phyloP scores from a whole-genome alignment of 2,113 vertebrate genomes.

The Daboia siamensis region DNA sequence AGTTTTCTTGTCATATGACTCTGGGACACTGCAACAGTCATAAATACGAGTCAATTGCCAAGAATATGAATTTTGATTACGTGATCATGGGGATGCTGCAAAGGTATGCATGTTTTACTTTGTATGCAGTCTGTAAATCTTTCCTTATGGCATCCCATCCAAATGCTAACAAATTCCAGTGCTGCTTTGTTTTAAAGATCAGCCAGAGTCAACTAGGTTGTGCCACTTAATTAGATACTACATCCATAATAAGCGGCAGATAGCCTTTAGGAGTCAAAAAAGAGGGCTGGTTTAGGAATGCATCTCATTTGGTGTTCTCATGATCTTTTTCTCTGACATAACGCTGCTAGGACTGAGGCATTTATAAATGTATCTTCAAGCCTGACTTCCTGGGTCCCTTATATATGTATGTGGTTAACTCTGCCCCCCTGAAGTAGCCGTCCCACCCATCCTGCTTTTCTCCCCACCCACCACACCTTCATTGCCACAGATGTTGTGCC shows the following conservation, averaged over 20 bases:
- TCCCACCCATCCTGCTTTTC: background rate
- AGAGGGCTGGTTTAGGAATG: conserved; percentile 28
- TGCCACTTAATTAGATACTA: background rate
- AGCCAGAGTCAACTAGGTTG: background rate
- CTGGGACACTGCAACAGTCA: accelerated
- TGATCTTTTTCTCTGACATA: background rate
- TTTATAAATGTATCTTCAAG: background rate
- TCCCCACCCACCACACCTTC: background rate
- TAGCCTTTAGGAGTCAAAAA: background rate
- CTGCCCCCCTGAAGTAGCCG: background rate
- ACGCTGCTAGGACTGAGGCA: background rate
- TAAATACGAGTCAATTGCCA: background rate
- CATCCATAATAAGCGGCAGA: background rate
- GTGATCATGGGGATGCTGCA: no score
- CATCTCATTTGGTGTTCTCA: conserved; percentile 19
- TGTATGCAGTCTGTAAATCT: background rate
- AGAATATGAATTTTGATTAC: background rate
- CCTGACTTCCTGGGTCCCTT: background rate
- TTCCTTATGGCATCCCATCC: background rate
- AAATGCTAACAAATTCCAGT: background rate
- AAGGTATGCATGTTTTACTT: background rate
- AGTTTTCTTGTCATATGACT: background rate
- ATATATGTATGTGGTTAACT: background rate
- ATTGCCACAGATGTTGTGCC: background rate
- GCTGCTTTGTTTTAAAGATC: background rate